Conservation (phyloP, 2,797 vertebrate species). For the Sarcophilus harrisii region DNA sequence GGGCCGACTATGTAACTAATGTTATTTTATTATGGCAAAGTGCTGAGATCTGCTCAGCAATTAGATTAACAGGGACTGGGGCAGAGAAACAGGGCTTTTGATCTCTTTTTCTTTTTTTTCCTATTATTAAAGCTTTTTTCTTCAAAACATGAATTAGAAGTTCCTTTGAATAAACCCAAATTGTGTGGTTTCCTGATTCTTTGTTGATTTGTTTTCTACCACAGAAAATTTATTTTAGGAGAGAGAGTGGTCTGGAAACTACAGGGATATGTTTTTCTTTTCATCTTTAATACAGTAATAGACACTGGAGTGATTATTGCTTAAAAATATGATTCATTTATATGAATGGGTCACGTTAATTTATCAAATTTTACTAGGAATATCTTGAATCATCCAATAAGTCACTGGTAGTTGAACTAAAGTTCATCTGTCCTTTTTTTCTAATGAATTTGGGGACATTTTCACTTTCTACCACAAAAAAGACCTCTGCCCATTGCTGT, state of each 20-base stretch:
- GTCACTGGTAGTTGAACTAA: constrained; percentile 26
- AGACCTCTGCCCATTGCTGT: background rate
- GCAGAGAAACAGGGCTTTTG: constrained; percentile 30
- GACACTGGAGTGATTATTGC: background rate
- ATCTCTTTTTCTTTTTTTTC: constrained; percentile 2
- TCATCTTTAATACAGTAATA: constrained; percentile 7
- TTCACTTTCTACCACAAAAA: background rate
- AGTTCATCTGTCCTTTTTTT: constrained; percentile 29
- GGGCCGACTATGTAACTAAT: background rate
- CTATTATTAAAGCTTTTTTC: too few species aligned
- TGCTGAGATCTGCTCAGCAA: background rate
- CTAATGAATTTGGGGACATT: constrained; percentile 7
- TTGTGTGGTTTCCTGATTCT: constrained; percentile 29
- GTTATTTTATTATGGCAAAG: background rate
- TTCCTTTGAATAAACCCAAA: constrained; percentile 23
- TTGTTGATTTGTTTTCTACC: constrained; percentile 7
- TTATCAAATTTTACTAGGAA: constrained; percentile 21
- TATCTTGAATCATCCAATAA: background rate
- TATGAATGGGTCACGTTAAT: background rate
- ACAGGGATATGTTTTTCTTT: background rate
- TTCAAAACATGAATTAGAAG: constrained; percentile 9
- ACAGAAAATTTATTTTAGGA: constrained; percentile 19
- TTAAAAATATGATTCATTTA: constrained; percentile 28
- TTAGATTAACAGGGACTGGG: background rate
- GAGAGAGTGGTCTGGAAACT: background rate